These are phyloP conservation scores for Cheilosia variabilis DNA, from an alignment of 2,888 invertebrate genomes.

Conservation along the genomic window DNA sequence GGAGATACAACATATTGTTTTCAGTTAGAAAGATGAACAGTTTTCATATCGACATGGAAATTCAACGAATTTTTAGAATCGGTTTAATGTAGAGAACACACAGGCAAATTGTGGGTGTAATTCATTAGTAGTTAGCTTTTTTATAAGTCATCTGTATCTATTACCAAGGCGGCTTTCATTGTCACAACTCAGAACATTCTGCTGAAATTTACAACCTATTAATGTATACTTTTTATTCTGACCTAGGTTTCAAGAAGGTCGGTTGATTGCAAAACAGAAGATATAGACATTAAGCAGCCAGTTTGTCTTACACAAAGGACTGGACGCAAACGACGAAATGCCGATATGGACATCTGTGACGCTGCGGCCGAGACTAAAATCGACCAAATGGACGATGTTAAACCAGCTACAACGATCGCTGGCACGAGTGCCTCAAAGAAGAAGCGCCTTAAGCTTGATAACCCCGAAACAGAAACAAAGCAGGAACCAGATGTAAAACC, in stretches of 20 bases:
- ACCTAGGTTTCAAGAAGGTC: conserved; percentile 7
- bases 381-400: conserved; percentile 51
- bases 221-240: background rate
- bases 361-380: conserved; percentile 32
- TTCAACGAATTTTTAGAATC: no score
- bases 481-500: conserved; percentile 3
- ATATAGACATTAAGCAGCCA: conserved; percentile 34
- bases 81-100: no score
- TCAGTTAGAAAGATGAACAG: no score
- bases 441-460: conserved; percentile 49
- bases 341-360: conserved; percentile 49
- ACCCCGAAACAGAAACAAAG: conserved; percentile 23
- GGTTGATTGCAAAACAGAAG: conserved; percentile 40
- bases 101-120: no score
- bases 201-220: no score
- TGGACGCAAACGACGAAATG: conserved; percentile 58
- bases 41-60: no score
- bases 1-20: background rate
- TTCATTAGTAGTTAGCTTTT: no score
- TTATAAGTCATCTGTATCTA: no score
- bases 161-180: no score
- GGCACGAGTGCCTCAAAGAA: conserved; percentile 26
- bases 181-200: no score
- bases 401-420: conserved; percentile 2
- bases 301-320: conserved; percentile 11